Base-by-base conservation (phyloP, 35 echinoderm and acorn worm species). In the Heliocidaris erythrogramma region DNA sequence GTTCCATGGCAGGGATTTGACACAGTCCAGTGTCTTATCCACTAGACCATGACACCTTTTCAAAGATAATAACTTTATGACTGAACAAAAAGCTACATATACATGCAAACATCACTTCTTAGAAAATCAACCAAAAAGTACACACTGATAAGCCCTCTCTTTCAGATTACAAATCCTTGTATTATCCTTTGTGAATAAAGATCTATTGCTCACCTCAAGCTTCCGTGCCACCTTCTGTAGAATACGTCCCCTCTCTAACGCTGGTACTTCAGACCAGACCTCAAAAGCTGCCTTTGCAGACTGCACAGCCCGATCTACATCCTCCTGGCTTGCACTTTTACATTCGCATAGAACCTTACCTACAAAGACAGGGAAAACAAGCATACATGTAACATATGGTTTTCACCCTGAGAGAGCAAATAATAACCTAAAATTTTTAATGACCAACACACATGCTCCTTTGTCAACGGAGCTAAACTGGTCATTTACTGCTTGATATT, bases 221-320 rank as follows among this genome's bases (percentile, higher is more conserved):
- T 94, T 94, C 65, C 60, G 85, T 13, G 93, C 93, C 5, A 29
- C 30, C 61, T 94, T 94, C 85, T 85, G 60, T 16, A 94, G 65
- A 18, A 94, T 31, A 17, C 93, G 93, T n/a, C 93, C 85, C 60
- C 95, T 27, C 88, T 95, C 95, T 27, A 60, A 30, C 0, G 85
- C 95, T 14, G 95, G 50, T 4, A 91, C 85, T 47, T 95, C 53
- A 11, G 95, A 95, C 95, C 95, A 95, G 13, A 93, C 49, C 53
- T 93, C 29, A 59, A 95, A 95, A 3, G 95, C 95, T 59, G 50
- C 60, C 88, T 10, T 52, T 52, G 94, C 30, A 1, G n/a, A 88
- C 85, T 90, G 85, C 85, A 95, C 88, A 5, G 94, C 94, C 13
- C 85, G 32, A 48, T 92, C 85, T 16, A 95, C 86, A 90, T 95